Percentiles rank a stretch among this genome's conserved stretches.
These are phyloP conservation scores for Chelidonichthys spinosus DNA, from an alignment of 2,797 vertebrate genomes.

Conservation along the genomic window DNA sequence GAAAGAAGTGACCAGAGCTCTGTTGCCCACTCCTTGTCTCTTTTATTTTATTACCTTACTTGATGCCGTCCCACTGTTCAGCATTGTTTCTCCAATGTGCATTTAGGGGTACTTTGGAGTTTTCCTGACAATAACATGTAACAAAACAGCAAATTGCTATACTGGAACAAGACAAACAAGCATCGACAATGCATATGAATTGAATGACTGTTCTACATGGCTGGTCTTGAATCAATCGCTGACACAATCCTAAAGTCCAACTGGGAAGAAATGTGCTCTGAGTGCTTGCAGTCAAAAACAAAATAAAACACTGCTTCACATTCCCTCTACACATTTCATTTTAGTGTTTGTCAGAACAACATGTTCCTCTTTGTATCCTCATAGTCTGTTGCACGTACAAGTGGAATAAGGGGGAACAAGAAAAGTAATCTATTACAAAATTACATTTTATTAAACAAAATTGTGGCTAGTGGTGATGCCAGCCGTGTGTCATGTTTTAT, in stretches of 20 bases:
- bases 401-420: neutral
- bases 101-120: too few species aligned
- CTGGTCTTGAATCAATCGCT: conserved; percentile 45
- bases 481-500: neutral
- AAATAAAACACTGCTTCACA: conserved; percentile 21
- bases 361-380: neutral
- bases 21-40: neutral
- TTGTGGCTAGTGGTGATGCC: too few species aligned
- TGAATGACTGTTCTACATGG: conserved; percentile 44
- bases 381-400: neutral
- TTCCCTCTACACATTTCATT: conserved; percentile 23
- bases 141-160: conserved; percentile 32
- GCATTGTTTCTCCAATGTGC: too few species aligned
- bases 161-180: conserved; percentile 49
- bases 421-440: neutral
- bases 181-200: conserved; percentile 33
- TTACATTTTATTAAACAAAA: too few species aligned
- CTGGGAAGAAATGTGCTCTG: conserved; percentile 46
- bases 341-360: conserved; percentile 26
- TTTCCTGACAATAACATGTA: neutral
- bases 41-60: too few species aligned
- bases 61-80: too few species aligned
- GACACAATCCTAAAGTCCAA: conserved; percentile 45
- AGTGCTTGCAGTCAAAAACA: conserved; percentile 22
- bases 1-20: neutral